Evolutionary conservation across 1,140 invertebrate species (phyloP), one percentile per base, ranked within the genome.

Genomic region (Drosophila pseudoananassae): DNA sequence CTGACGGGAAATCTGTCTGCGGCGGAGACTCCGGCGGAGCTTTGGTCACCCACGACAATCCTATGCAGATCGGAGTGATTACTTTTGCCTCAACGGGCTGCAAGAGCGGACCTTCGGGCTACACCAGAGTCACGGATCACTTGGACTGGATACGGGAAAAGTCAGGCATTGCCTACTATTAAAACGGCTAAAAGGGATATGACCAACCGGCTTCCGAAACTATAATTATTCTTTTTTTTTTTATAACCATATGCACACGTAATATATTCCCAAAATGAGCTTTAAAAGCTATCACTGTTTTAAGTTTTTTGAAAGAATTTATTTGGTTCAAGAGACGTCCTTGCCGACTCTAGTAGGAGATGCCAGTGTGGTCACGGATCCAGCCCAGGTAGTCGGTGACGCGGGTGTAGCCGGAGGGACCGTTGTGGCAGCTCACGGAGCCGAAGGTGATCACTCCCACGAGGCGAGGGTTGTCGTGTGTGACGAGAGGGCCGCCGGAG

Each of bases 401-500:
- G 20, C 71, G 71, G 25, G 70, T 56, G 53, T 64, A 73, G 3
- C 69, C 71, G 0, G 71, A 52, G 1, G 71, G 71, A 20, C 71
- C 71, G 25, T n/a, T 51, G 27, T 71, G 47, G 31, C 71, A 74
- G 10, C 12, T 2, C 0, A 0, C 8, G 10, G 45, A 43, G 8
- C 20, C 17, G 17, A 74, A 73, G 31, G 58, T 38, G 29, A 74
- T 74, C 8, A 74, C 58, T 0, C 71, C 71, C 0, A 74, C 71
- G 0, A 74, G 51, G 12, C 50, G 59, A 9, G 71, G 31, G 25
- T 64, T 50, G 38, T 74, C 71, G 8, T 73, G 71, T 15, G 71
- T 73, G 9, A 74, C 71, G 36, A 74, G 47, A 2, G 71, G 71
- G 12, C 71, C 93, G 50, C 93, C 93, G 53, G 93, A 93, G 87